A percentile compares a stretch with the other conserved stretches of the same genome.
These are phyloP conservation scores for Eulimnadia texana DNA, from an alignment of 1,140 invertebrate species.

Conservation along the genomic window DNA sequence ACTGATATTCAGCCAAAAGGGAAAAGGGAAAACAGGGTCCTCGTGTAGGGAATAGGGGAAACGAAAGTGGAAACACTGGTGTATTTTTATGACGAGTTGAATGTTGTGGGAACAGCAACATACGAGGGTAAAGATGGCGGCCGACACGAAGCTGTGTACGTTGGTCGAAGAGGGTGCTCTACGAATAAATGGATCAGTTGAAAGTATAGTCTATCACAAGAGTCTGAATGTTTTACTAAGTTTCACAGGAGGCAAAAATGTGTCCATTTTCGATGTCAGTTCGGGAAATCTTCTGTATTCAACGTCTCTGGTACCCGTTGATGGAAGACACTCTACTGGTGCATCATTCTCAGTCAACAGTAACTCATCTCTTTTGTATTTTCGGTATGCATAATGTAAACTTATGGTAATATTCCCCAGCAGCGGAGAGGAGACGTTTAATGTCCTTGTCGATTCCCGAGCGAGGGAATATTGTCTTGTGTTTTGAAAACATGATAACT, in stretches of 20 bases:
- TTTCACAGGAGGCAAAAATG: conserved; percentile 11
- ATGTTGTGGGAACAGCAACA: background rate
- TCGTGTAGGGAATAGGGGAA: too few species aligned
- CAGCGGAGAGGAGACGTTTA: conserved; percentile 9
- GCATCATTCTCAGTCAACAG: conserved; percentile 8
- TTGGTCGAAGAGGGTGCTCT: conserved; percentile 14
- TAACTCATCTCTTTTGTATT: background rate
- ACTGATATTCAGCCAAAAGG: too few species aligned
- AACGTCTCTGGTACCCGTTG: background rate
- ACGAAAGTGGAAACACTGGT: background rate
- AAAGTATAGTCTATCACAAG: conserved; percentile 15
- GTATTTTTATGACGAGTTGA: too few species aligned
- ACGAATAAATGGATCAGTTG: conserved; percentile 11
- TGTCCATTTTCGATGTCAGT: conserved; percentile 15
- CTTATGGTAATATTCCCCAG: background rate
- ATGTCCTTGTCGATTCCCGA: conserved; percentile 47
- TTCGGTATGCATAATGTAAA: background rate
- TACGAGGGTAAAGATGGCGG: background rate
- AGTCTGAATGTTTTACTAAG: conserved; percentile 16
- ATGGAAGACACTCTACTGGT: background rate
- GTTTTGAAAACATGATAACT: conserved; percentile 61
- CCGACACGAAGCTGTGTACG: conserved; percentile 1
- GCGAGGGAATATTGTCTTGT: conserved; percentile 65
- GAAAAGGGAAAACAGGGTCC: too few species aligned
- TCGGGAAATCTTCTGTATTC: conserved; percentile 2